Percentiles rank a stretch among this genome's conserved stretches.
Evolutionary conservation across 2,888 invertebrate genomes (phyloP).

Genomic region (Sphaeridia pumilis): DNA sequence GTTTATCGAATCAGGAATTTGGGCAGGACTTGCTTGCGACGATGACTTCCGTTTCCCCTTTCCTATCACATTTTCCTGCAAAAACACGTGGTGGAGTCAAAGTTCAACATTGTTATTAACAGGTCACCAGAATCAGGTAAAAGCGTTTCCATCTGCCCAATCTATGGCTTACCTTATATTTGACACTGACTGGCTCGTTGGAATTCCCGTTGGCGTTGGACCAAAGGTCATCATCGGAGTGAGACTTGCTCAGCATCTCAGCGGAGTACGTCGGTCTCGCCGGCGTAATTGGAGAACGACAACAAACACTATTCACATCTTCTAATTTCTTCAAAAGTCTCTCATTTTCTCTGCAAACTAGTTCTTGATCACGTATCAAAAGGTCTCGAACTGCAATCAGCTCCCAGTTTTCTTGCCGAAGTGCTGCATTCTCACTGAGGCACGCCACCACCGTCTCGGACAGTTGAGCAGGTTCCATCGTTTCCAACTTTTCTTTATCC

Average conservation of each 20-base stretch:
- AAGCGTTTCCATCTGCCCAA: no score
- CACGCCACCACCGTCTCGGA: slow-evolving; percentile 74
- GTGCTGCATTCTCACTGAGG: slow-evolving; percentile 57
- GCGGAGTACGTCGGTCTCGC: slow-evolving; percentile 62
- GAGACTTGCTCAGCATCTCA: slow-evolving; percentile 41
- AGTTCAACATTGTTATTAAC: no score
- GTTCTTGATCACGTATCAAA: slow-evolving; percentile 74
- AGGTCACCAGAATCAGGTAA: no score
- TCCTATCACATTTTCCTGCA: not conserved
- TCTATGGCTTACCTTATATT: slow-evolving; percentile 17
- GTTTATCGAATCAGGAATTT: slow-evolving; percentile 53
- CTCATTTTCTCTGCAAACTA: slow-evolving; percentile 83
- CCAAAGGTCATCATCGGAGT: slow-evolving; percentile 26
- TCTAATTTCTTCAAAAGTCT: slow-evolving; percentile 73
- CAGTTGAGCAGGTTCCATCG: slow-evolving; percentile 64
- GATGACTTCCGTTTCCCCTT: slow-evolving; percentile 16
- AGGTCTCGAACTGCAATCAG: slow-evolving; percentile 66
- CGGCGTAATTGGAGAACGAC: slow-evolving; percentile 69
- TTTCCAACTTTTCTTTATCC: slow-evolving; percentile 59
- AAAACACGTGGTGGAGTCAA: no score
- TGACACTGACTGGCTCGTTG: slow-evolving; percentile 15
- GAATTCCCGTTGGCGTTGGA: slow-evolving; percentile 32
- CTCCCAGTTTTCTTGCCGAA: slow-evolving; percentile 73
- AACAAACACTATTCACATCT: slow-evolving; percentile 73
- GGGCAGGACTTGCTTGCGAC: slow-evolving; percentile 40